A percentile compares a stretch with the other conserved stretches of the same genome.
Conservation (phyloP, 2,113 vertebrate species). For the Forbesichthys agassizii region DNA sequence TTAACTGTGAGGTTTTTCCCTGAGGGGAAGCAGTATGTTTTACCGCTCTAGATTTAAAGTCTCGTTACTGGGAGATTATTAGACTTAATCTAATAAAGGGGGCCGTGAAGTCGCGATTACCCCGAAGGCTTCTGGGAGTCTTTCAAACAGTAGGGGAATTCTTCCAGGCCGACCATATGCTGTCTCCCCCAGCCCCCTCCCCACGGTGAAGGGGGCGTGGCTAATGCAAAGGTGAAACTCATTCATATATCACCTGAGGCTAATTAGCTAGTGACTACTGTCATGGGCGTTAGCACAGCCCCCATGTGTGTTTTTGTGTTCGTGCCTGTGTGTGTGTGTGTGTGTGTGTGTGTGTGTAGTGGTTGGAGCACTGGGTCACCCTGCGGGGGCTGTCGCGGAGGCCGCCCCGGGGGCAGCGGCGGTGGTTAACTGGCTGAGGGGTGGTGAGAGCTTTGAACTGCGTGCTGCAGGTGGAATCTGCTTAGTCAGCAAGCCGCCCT, state of each 20-base stretch:
- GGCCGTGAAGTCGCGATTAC: conserved; percentile 65
- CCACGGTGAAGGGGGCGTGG: conserved; percentile 38
- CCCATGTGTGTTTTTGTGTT: conserved; percentile 27
- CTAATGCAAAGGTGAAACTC: conserved; percentile 45
- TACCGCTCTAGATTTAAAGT: conserved; percentile 64
- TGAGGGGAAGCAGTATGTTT: conserved; percentile 44
- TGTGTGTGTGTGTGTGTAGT: conserved; percentile 45
- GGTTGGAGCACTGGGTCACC: conserved; percentile 70
- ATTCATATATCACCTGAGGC: conserved; percentile 68
- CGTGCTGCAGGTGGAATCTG: conserved; percentile 71
- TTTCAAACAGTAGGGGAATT: conserved; percentile 73
- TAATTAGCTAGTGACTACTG: conserved; percentile 60
- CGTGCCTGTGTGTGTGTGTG: background rate
- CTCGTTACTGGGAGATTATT: conserved; percentile 80
- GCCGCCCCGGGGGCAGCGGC: conserved; percentile 60
- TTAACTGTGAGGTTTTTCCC: conserved; percentile 32
- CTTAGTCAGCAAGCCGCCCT: conserved; percentile 73
- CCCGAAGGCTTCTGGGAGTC: conserved; percentile 62
- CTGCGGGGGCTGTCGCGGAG: conserved; percentile 62
- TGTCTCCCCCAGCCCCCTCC: conserved; percentile 38
- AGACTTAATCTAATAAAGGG: conserved; percentile 77
- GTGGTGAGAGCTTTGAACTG: conserved; percentile 70
- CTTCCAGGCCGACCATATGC: conserved; percentile 60
- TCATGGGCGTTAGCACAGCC: conserved; percentile 20
- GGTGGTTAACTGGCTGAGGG: conserved; percentile 27